These are phyloP conservation scores for Coracias cyanogaster DNA, from an alignment of 2,797 vertebrate genomes.

Conservation along the genomic window DNA sequence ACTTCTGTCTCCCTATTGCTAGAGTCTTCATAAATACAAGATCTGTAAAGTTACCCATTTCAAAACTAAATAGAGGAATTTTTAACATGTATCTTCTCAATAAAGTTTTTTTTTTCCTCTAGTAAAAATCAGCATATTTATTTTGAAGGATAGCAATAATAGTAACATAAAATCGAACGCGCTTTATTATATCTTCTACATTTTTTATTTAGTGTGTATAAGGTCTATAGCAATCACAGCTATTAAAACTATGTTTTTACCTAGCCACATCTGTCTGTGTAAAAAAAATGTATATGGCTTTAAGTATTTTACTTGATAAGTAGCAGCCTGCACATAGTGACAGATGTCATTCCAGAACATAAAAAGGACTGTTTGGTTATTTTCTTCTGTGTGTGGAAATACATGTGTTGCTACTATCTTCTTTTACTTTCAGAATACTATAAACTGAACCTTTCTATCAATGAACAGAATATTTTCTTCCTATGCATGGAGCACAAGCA, in stretches of 20 bases:
- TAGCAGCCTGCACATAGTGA: background rate
- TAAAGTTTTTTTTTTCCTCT: background rate
- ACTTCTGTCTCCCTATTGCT: background rate
- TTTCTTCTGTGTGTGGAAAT: background rate
- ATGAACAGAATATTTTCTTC: background rate
- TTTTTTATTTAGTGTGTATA: background rate
- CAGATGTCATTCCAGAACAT: background rate
- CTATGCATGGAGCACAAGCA: fast-evolving
- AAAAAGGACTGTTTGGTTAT: background rate
- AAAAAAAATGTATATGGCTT: background rate
- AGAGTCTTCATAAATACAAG: background rate
- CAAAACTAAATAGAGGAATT: background rate
- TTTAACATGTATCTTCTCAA: background rate
- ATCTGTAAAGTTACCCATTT: background rate
- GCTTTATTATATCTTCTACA: background rate
- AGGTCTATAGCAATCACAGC: background rate
- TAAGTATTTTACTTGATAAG: background rate
- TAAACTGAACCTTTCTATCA: background rate
- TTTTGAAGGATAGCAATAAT: background rate
- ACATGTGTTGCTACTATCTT: background rate
- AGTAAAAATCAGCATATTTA: background rate
- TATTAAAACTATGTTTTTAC: background rate
- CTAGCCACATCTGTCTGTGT: background rate
- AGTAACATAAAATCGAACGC: background rate
- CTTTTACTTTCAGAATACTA: background rate